Evolutionary conservation across 2,797 vertebrate species (phyloP), one percentile per base, ranked within the genome.

Genomic region (Fundulus diaphanus): DNA sequence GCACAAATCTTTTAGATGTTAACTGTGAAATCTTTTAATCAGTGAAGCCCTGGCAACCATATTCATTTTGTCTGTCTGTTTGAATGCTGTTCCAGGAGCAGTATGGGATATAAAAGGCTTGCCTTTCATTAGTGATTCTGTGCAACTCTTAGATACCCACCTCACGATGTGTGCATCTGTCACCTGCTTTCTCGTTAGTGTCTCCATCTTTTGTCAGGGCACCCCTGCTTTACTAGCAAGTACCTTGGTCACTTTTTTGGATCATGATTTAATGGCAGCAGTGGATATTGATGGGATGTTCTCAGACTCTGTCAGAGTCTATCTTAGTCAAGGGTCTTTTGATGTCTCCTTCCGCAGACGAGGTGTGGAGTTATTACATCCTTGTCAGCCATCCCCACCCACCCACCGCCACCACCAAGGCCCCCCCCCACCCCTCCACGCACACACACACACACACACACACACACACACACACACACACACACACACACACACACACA

Each of bases 351-450:
- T 81, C 70, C 48, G 44, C 74, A 61, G 83, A 84, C 66, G 69
- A 88, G 80, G 74, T 83, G 77, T 81, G 68, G 81, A 85, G 80
- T 89, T 90, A 90, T 92, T 90, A 90, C 88, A 86, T 82, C 71
- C 74, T 82, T 76, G 69, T 85, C 85, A 1, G 70, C 44, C 74
- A 37, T n/a, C 74, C 7, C 72, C 42, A 16, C 59, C 51, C 16
- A 1, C n/a, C n/a, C n/a, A n/a, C n/a, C n/a, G n/a, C n/a, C n/a
- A n/a, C n/a, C n/a, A n/a, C n/a, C n/a, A n/a, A n/a, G n/a, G n/a
- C n/a, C n/a, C n/a, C n/a, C n/a, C n/a, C n/a, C n/a, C n/a, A n/a
- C n/a, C n/a, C n/a, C n/a, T n/a, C n/a, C n/a, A n/a, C n/a, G n/a
- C n/a, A n/a, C n/a, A n/a, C n/a, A n/a, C n/a, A n/a, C n/a, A n/a